Evolutionary conservation across 2,113 vertebrate genomes (phyloP).

Genomic region (Tinamus guttatus): DNA sequence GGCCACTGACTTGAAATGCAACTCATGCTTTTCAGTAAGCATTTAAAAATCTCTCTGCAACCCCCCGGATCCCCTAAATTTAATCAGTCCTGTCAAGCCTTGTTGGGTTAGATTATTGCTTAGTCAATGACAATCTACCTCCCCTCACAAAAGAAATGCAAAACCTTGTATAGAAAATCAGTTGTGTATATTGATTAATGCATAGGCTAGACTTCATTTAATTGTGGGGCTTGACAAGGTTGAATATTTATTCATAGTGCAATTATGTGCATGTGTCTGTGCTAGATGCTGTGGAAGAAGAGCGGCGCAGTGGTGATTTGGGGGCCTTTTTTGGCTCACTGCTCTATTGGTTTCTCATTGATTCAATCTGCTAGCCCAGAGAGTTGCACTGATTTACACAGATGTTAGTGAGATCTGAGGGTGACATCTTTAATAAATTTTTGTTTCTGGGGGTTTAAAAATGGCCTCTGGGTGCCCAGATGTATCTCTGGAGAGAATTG

Average conservation of each 20-base stretch:
- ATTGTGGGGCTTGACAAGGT: not conserved
- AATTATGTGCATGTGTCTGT: not conserved
- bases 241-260: not conserved
- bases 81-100: not conserved
- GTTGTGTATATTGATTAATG: not conserved
- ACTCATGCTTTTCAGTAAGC: not conserved
- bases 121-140: not conserved
- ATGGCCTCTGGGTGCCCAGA: not conserved
- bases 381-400: not conserved
- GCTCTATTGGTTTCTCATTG: not conserved
- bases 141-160: not conserved
- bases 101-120: not conserved
- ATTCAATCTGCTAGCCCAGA: not conserved
- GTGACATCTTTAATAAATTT: not conserved
- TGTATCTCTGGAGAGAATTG: not conserved
- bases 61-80: not conserved
- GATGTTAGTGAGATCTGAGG: not conserved
- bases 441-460: not conserved
- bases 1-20: not conserved
- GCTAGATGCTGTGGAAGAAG: not conserved
- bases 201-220: not conserved
- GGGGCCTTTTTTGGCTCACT: not conserved
- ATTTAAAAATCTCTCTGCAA: not conserved
- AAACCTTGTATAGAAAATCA: not conserved
- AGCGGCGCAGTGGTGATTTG: not conserved